phyloP scores from a whole-genome alignment of 2,113 vertebrate genomes.

The Eurystomus gularis region DNA sequence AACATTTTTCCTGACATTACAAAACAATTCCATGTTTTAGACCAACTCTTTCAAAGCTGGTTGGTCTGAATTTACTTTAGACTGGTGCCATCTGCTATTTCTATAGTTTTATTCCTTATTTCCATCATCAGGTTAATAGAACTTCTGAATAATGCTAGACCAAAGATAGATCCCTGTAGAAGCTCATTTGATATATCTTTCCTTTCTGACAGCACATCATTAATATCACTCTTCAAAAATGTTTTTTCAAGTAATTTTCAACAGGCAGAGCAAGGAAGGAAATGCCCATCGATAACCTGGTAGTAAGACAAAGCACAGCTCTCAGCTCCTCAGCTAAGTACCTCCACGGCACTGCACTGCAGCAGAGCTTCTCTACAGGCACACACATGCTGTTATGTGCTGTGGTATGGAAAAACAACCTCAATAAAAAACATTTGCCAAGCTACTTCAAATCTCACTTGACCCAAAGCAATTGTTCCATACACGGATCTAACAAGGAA shows the following conservation, averaged over 20 bases:
- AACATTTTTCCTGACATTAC: not conserved
- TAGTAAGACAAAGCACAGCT: not conserved
- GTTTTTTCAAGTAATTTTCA: conserved; percentile 38
- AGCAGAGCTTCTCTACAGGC: not conserved
- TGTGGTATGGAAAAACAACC: not conserved
- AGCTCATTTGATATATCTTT: not conserved
- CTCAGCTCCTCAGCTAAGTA: not conserved
- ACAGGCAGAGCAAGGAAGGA: not conserved
- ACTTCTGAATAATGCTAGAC: conserved; percentile 33
- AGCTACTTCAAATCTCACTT: not conserved
- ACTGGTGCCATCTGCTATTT: not conserved
- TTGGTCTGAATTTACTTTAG: not conserved
- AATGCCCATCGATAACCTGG: not conserved
- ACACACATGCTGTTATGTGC: rapidly evolving
- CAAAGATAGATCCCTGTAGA: not conserved
- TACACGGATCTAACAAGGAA: not conserved
- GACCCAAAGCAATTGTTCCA: not conserved
- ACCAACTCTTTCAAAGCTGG: not conserved
- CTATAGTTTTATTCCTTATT: not conserved
- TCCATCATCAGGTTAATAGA: conserved; percentile 14
- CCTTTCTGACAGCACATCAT: not conserved
- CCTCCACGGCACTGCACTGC: not conserved
- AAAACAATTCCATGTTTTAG: not conserved
- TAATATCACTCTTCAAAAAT: conserved; percentile 21
- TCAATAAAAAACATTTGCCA: not conserved